Conservation (phyloP, 2,888 invertebrate genomes). For the Agelastica alni region DNA sequence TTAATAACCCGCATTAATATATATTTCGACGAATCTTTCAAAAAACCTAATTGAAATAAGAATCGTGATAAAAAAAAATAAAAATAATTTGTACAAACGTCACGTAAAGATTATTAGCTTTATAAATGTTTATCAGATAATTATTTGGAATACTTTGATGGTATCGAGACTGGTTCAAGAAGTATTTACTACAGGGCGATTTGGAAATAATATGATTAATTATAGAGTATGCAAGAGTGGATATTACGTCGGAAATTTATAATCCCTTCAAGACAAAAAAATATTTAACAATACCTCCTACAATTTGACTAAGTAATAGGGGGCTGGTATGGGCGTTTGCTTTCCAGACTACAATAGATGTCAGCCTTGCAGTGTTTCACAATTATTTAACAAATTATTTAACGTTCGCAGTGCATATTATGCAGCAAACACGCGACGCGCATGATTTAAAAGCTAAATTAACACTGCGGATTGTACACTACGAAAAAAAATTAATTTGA, state of each 20-base stretch:
- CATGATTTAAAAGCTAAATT: no score
- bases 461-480: no score
- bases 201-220: no score
- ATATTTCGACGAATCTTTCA: not conserved
- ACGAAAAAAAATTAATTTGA: no score
- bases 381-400: constrained; percentile 3
- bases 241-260: no score
- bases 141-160: constrained; percentile 2
- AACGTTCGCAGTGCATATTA: constrained; percentile 2
- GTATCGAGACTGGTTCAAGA: not conserved
- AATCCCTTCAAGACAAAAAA: no score
- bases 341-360: constrained; percentile 8
- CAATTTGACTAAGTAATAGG: no score
- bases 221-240: no score
- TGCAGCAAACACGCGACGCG: no score
- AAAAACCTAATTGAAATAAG: not conserved
- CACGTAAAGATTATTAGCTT: constrained; percentile 6
- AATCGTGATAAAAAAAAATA: not conserved
- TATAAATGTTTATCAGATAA: constrained; percentile 1
- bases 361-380: constrained; percentile 7
- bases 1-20: not conserved
- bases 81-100: not conserved
- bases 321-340: no score
- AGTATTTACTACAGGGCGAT: not conserved
- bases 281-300: no score